phyloP scores from a whole-genome alignment of 2,888 invertebrate genomes.

The Anticlea derivata region DNA sequence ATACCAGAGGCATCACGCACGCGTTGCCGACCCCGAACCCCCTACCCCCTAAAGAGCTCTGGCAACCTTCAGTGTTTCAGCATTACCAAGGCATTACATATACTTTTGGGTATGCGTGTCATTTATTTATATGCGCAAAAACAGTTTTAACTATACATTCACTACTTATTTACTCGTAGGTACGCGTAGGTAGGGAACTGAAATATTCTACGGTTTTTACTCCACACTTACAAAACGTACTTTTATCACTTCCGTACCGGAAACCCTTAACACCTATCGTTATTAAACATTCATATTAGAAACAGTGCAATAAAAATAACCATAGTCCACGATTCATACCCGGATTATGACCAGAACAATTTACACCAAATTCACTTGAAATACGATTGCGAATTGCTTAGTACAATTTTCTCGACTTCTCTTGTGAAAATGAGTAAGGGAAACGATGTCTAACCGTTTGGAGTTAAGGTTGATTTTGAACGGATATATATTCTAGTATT shows the following conservation, averaged over 20 bases:
- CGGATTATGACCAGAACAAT: slow-evolving; percentile 53
- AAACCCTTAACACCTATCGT: slow-evolving; percentile 25
- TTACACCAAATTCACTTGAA: slow-evolving; percentile 62
- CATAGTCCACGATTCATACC: slow-evolving; percentile 38
- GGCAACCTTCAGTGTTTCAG: no score
- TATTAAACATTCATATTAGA: slow-evolving; percentile 36
- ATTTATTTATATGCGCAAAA: neutral
- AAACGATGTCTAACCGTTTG: slow-evolving; percentile 54
- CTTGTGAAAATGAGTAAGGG: slow-evolving; percentile 47
- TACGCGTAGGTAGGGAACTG: neutral
- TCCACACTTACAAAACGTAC: slow-evolving; percentile 19
- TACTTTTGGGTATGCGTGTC: no score
- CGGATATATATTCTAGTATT: slow-evolving; percentile 45
- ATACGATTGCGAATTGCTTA: slow-evolving; percentile 65
- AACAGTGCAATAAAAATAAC: slow-evolving; percentile 40
- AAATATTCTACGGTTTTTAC: slow-evolving; percentile 1
- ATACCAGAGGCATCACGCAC: no score
- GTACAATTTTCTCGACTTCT: slow-evolving; percentile 64
- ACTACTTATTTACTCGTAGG: no score
- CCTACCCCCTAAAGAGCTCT: no score
- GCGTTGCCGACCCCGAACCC: no score
- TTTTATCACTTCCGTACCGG: slow-evolving; percentile 28
- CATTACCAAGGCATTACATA: neutral
- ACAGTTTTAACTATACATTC: no score
- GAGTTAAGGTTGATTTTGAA: slow-evolving; percentile 65